Evolutionary conservation across 2,797 vertebrate species (phyloP).

Genomic region (Rhynchonycteris naso): DNA sequence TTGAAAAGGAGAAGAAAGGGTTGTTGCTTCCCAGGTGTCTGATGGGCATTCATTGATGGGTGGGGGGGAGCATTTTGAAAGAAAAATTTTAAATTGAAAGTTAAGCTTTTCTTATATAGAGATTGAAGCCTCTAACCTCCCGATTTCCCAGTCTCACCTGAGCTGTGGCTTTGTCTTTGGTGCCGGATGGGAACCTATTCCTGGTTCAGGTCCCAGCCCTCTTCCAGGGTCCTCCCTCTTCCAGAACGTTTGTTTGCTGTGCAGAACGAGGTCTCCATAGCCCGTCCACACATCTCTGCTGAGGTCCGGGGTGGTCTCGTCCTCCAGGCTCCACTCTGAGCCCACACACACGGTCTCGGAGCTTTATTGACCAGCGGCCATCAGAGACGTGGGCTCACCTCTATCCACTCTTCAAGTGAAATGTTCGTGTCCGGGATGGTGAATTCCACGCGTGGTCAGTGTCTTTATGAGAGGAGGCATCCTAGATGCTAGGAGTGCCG

Average conservation of each 20-base stretch:
- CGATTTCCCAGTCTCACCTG: not conserved
- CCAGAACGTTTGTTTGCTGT: not conserved
- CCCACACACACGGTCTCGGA: not conserved
- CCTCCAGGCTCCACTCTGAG: not conserved
- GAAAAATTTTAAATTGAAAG: not conserved
- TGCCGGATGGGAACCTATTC: not conserved
- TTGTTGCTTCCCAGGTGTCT: not conserved
- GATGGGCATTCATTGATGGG: rapidly evolving
- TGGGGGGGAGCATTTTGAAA: not conserved
- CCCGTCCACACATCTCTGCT: not conserved
- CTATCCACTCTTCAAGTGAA: not conserved
- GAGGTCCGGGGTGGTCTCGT: not conserved
- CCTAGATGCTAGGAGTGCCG: not conserved
- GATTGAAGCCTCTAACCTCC: not conserved
- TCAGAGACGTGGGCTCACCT: too few relatives aligned
- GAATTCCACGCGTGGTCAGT: rapidly evolving
- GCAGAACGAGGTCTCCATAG: rapidly evolving
- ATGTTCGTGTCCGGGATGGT: not conserved
- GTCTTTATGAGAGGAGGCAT: not conserved
- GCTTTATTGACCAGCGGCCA: too few relatives aligned
- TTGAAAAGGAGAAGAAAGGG: not conserved
- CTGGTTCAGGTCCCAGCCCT: not conserved
- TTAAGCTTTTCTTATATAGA: not conserved
- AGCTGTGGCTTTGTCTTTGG: rapidly evolving
- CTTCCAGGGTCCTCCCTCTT: not conserved